Evolutionary conservation across 2,113 vertebrate species (phyloP).

Genomic region (Salminus brasiliensis): DNA sequence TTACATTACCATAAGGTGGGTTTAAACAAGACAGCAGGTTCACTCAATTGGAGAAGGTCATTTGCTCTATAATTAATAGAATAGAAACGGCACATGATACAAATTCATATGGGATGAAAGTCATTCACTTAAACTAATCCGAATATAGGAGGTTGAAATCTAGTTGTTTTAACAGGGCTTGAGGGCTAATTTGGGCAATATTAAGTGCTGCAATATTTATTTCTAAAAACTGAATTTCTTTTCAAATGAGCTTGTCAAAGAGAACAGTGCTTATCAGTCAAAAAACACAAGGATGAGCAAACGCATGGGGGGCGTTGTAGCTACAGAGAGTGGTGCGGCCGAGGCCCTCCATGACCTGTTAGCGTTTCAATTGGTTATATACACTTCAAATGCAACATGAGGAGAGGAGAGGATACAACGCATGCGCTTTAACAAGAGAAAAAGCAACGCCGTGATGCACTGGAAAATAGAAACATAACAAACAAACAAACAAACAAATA

Average conservation of each 20-base stretch:
- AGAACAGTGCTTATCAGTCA: conserved; percentile 10
- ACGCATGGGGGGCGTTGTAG: neutral
- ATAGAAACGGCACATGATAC: no score
- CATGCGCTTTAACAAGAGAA: conserved; percentile 35
- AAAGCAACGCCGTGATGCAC: conserved; percentile 14
- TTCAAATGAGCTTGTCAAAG: neutral
- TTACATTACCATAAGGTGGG: no score
- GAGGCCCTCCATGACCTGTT: neutral
- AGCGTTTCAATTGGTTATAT: conserved; percentile 37
- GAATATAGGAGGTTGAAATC: no score
- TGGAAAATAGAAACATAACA: conserved; percentile 5
- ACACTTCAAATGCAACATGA: conserved; percentile 45
- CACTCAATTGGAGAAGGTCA: no score
- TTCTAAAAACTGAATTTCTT: neutral
- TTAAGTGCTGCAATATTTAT: neutral
- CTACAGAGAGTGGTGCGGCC: conserved; percentile 14
- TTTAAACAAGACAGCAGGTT: no score
- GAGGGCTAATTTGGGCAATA: neutral
- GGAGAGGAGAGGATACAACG: conserved; percentile 28
- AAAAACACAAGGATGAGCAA: neutral
- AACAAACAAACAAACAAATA: neutral
- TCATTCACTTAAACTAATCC: no score
- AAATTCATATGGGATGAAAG: no score
- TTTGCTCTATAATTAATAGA: no score
- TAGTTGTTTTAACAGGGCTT: neutral